Evolutionary conservation across 2,797 vertebrate species (phyloP), one percentile per base, ranked within the genome.

Genomic region (Danio choprae): DNA sequence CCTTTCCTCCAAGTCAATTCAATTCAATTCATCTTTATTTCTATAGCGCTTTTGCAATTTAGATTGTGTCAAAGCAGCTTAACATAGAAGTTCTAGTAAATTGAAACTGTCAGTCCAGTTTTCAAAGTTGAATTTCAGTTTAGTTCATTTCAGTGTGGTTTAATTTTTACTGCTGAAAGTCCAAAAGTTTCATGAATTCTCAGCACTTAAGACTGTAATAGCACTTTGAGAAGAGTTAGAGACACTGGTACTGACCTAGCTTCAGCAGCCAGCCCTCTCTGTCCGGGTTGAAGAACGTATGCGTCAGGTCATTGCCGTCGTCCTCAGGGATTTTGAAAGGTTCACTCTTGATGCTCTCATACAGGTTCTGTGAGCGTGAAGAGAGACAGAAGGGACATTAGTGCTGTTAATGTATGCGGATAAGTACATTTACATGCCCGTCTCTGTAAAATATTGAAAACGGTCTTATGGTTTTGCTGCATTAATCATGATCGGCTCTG

Each of bases 261-360:
- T 98, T 98, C 18, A 98, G 95, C 86, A 98, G 94, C 96, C 96
- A 98, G 88, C 96, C 96, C 88, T 98, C 96, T 78, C 96, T 91
- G 91, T 97, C 96, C 0, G 96, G 96, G 91, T 97, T 97, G 91
- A 97, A 97, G 92, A 99, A 98, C 0, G 96, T 99, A 89, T 99
- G 97, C 0, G 97, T 99, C 89, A 99, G 91, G 91, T 99, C 98
- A 2, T 99, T 99, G 76, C 97, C 97, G 15, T 99, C 98, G 5
- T 99, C 98, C 92, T 99, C 96, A 0, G 96, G 96, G 88, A 98
- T 98, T 91, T 98, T 98, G 86, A 97, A 97, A 51, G 96, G 96
- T 88, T 97, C 96, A 0, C 96, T 97, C 83, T 96, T 96, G 84
- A 97, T 97, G 90, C 96, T 96, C 86, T 97, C 96, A 0, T 96